Evolutionary conservation across 2,888 invertebrate genomes (phyloP), one percentile per base, ranked within the genome.

Genomic region (Sarcophaga caerulescens): DNA sequence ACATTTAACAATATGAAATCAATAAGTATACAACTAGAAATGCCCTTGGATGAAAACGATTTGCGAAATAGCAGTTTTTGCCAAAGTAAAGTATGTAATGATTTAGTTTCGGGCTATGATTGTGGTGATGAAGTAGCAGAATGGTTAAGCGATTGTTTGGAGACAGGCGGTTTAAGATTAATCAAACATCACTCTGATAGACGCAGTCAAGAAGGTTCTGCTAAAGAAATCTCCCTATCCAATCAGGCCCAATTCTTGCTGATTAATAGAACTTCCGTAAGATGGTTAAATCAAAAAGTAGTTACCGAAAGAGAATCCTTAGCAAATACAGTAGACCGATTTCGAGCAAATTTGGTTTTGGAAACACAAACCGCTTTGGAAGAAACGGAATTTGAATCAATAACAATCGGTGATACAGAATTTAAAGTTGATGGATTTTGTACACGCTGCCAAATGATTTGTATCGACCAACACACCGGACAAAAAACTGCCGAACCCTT

Each of bases 371-470:
- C 94, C 44, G 94, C 97, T n/a, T 96, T 98, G 90, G 95, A 95
- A 45, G 99, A 99, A 94, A 96, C 96, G 74, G 92, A 94, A 1
- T 97, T 97, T 95, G 93, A 94, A 21, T 91, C 93, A 81, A 90
- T 98, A 81, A 90, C 93, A 71, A 96, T 98, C 89, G 96, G 96
- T 68, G 94, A 94, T 76, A 85, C 89, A 0, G 68, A 68, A 2
- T 92, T 94, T 77, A 93, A 97, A 96, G 95, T 96, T 75, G 95
- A 96, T 88, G 97, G 97, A 0, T 95, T 95, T 63, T 99, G 99
- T 91, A 96, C 96, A 1, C 95, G 99, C 78, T 99, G 99, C 92
- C 98, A 98, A 93, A 99, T 99, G 97, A 96, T 99, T 83, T 98
- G 99, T 92, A 96, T 99, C 85, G 96, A 99, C 93, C 99, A 98